Conservation (phyloP, 2,113 vertebrate species). For the Myotis yumanensis region DNA sequence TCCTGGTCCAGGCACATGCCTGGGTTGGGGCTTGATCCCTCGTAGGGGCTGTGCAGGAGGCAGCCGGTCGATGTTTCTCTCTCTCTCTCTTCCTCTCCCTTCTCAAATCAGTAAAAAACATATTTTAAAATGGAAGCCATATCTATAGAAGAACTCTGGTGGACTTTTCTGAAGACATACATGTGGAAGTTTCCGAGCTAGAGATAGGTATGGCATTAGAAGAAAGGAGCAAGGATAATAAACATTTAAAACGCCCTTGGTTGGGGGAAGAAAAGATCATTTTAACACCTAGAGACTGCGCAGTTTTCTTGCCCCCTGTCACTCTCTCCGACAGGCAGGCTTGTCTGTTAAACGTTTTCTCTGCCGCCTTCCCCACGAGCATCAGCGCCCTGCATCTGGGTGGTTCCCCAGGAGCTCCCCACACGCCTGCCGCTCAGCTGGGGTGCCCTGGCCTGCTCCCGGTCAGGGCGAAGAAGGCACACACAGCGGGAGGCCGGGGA, state of each 20-base stretch:
- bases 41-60: not conserved
- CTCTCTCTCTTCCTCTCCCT: not conserved
- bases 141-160: not conserved
- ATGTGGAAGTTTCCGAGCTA: rapidly evolving
- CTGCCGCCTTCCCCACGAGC: rapidly evolving
- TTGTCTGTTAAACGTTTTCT: not conserved
- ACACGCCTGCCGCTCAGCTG: not conserved
- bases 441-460: not conserved
- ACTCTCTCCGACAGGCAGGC: not conserved
- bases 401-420: not conserved
- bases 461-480: not conserved
- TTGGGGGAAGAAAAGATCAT: not conserved
- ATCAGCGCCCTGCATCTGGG: too few relatives aligned
- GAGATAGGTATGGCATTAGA: not conserved
- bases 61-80: not conserved
- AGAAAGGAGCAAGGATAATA: not conserved
- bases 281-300: not conserved
- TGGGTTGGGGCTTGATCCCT: not conserved
- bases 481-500: too few relatives aligned
- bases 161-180: not conserved
- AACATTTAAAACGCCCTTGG: not conserved
- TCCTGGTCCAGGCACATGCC: not conserved
- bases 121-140: not conserved
- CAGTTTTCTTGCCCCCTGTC: not conserved
- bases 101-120: not conserved